Base-by-base conservation (phyloP, 2,888 invertebrate genomes). In the Apantesis nais region DNA sequence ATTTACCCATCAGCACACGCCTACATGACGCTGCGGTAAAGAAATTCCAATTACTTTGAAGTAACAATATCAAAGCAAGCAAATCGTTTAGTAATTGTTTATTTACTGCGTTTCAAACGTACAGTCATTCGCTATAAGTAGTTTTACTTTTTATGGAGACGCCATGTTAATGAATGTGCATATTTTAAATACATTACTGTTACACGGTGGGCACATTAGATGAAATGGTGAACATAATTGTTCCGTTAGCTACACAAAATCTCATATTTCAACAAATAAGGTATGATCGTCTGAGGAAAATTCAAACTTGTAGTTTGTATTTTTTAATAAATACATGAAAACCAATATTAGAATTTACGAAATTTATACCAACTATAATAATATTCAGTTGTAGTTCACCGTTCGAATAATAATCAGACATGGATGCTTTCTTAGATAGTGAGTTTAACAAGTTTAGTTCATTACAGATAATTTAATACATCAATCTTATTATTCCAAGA, bases 41-140 rank as follows among this genome's bases (percentile, higher is more conserved):
- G 25, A 58, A 62, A 62, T 34, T 22, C 61, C 37, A 37, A 62
- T 62, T 62, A 62, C 37, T 34, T 61, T 22, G 19, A 31, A 61
- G 31, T 34, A 37, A 62, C n/a, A 37, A 25, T 29, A 58, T 58
- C 58, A 29, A 4, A 55, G 14, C 55, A 29, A 58, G 58, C 16
- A 58, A 29, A 5, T 58, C 29, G 58, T 58, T 29, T 58, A 58
- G 16, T 58, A 60, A 29, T 25, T 58, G 63, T 62, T 66, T 41
- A 62, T 29, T 71, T 44, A 60, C 61, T 48, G 8, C 2, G 37
- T 44, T 52, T 19, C 25, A 44, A 55, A 44, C 58, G 66, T 71
- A 63, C 66, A 67, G 58, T 60, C 67, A 60, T 12, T 34, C 16
- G 12, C 12, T 55, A 8, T 3, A 12, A 9, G 34, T 61, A 25